phyloP scores from a whole-genome alignment of 1,140 invertebrate genomes.

The Drosophila parvula region DNA sequence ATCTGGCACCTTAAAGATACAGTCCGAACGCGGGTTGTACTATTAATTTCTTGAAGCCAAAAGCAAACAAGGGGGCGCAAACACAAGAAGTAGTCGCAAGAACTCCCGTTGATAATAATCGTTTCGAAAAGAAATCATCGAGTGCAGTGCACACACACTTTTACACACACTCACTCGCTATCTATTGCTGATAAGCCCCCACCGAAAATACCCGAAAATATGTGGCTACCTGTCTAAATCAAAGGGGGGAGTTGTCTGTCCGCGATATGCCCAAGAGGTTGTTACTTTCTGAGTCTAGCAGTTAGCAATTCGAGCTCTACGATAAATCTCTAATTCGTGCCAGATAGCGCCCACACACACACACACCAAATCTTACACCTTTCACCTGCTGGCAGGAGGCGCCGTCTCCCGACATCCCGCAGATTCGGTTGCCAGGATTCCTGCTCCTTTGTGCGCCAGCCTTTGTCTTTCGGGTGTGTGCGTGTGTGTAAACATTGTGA shows the following conservation, averaged over 20 bases:
- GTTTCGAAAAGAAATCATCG: conserved; percentile 46
- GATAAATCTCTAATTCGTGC: conserved; percentile 39
- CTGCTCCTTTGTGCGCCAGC: conserved; percentile 10
- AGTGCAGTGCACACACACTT: conserved; percentile 53
- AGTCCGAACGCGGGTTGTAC: conserved; percentile 30
- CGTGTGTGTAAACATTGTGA: conserved; percentile 46
- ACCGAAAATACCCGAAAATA: conserved; percentile 26
- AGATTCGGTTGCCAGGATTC: conserved; percentile 22
- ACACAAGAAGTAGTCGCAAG: conserved; percentile 38
- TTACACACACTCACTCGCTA: conserved; percentile 28
- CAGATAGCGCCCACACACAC: conserved; percentile 47
- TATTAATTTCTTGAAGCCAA: conserved; percentile 55
- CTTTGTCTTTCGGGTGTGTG: conserved; percentile 20
- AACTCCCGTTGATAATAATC: conserved; percentile 49
- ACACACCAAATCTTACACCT: neutral
- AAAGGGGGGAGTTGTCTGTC: conserved; percentile 33
- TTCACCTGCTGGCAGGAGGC: conserved; percentile 29
- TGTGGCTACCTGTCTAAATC: conserved; percentile 59
- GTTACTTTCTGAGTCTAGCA: conserved; percentile 2
- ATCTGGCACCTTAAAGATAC: conserved; percentile 56
- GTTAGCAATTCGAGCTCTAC: conserved; percentile 24
- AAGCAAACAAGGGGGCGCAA: conserved; percentile 13
- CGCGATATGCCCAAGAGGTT: conserved; percentile 18
- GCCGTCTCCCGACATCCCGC: conserved; percentile 39
- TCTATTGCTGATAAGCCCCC: conserved; percentile 53